phyloP scores from a whole-genome alignment of 2,888 invertebrate genomes.

The Phaonia tiefii region DNA sequence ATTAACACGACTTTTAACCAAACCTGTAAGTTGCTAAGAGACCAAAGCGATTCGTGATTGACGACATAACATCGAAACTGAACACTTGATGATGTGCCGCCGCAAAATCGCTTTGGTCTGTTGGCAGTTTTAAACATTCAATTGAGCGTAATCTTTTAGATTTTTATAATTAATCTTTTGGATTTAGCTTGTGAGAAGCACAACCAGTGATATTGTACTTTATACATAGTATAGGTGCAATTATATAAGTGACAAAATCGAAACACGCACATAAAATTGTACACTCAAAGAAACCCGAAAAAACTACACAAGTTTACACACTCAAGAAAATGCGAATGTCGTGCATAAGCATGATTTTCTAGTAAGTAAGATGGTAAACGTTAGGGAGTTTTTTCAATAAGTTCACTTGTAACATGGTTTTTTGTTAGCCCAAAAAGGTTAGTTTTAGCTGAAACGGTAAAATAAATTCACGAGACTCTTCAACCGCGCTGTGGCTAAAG shows the following conservation, averaged over 20 bases:
- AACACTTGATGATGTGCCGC: too few relatives aligned
- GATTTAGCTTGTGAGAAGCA: slow-evolving; percentile 79
- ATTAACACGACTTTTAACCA: too few relatives aligned
- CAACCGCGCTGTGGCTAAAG: slow-evolving; percentile 49
- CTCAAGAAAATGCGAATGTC: slow-evolving; percentile 45
- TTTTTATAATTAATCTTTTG: slow-evolving; percentile 68
- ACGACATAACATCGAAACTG: too few relatives aligned
- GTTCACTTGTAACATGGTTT: slow-evolving; percentile 75
- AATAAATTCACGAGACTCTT: slow-evolving; percentile 73
- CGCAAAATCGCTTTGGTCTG: too few relatives aligned
- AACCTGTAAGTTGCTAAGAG: too few relatives aligned
- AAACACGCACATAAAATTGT: slow-evolving; percentile 78
- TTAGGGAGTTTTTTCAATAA: slow-evolving; percentile 39
- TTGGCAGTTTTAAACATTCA: too few relatives aligned
- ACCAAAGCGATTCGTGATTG: too few relatives aligned
- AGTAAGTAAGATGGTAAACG: slow-evolving; percentile 33
- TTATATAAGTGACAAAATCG: slow-evolving; percentile 75
- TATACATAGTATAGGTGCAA: slow-evolving; percentile 81
- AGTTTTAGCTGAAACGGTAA: slow-evolving; percentile 39
- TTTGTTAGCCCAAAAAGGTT: slow-evolving; percentile 66
- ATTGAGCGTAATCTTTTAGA: too few relatives aligned
- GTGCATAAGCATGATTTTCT: slow-evolving; percentile 49
- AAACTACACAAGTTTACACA: slow-evolving; percentile 54
- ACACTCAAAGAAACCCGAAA: slow-evolving; percentile 71
- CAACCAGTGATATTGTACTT: slow-evolving; percentile 81